Conservation (phyloP, 2,888 invertebrate species). For the Steinernema hermaphroditum region DNA sequence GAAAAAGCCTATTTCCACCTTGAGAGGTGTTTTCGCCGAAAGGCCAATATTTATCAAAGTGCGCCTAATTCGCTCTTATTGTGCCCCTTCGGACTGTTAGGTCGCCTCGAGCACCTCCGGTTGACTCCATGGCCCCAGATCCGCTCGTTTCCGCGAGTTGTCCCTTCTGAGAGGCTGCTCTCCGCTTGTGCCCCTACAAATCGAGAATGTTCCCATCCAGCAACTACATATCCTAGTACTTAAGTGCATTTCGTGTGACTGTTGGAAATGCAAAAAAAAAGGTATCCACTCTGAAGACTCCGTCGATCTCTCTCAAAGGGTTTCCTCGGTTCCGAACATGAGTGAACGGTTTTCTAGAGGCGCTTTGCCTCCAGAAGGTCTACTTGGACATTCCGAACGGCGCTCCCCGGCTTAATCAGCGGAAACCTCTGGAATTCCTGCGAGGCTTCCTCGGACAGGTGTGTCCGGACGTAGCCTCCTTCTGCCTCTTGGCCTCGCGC, state of each 20-base stretch:
- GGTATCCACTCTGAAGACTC: too few relatives aligned
- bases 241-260: too few relatives aligned
- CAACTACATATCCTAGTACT: too few relatives aligned
- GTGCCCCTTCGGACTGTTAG: conserved; percentile 1
- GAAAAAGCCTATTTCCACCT: conserved; percentile 25
- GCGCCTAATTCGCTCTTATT: conserved; percentile 17
- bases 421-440: background rate
- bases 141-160: background rate
- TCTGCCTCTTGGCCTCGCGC: background rate
- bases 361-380: too few relatives aligned
- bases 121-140: background rate
- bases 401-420: too few relatives aligned
- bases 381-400: too few relatives aligned
- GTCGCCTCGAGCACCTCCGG: conserved; percentile 4
- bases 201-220: too few relatives aligned
- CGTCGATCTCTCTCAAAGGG: too few relatives aligned
- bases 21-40: background rate
- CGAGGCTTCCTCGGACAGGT: conserved; percentile 9
- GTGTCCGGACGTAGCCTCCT: background rate
- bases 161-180: background rate
- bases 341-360: too few relatives aligned
- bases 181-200: background rate
- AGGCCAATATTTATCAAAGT: conserved; percentile 6
- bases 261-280: too few relatives aligned
- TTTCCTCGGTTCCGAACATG: too few relatives aligned